Conservation (phyloP, 2,113 vertebrate genomes). For the Triplophysa tibetana region DNA sequence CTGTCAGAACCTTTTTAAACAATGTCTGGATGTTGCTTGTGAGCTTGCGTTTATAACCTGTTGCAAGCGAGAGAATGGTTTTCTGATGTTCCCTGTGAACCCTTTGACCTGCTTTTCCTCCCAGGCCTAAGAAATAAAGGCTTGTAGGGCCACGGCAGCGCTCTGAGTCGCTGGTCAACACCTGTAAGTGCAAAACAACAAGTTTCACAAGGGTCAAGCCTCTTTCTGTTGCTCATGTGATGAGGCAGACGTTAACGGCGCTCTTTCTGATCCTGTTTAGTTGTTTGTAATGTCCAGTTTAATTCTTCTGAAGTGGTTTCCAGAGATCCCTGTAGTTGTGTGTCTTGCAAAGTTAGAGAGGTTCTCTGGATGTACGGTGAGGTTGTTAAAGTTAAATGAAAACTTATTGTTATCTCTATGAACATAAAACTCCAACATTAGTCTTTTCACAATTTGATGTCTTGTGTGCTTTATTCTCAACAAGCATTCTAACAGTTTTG, state of each 20-base stretch:
- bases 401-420: no score
- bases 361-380: no score
- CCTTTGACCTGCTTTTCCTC: slow-evolving; percentile 99
- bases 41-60: slow-evolving; percentile 50
- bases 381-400: no score
- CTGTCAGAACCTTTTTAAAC: slow-evolving; percentile 58
- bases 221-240: slow-evolving; percentile 75
- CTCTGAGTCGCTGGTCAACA: slow-evolving; percentile 98
- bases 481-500: no score
- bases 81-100: slow-evolving; percentile 81
- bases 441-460: neutral
- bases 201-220: slow-evolving; percentile 89
- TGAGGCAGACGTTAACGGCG: slow-evolving; percentile 61
- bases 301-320: slow-evolving; percentile 43
- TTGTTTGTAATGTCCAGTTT: slow-evolving; percentile 41
- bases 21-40: slow-evolving; percentile 59
- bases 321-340: slow-evolving; percentile 21
- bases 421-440: no score
- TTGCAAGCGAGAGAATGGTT: slow-evolving; percentile 63
- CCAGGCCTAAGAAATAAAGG: slow-evolving; percentile 99
- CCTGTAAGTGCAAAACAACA: slow-evolving; percentile 98
- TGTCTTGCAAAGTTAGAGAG: neutral
- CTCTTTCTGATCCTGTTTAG: slow-evolving; percentile 40
- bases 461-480: no score
- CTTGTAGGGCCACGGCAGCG: slow-evolving; percentile 97